Base-by-base conservation (phyloP, 2,797 vertebrate genomes). In the Dermochelys coriacea region DNA sequence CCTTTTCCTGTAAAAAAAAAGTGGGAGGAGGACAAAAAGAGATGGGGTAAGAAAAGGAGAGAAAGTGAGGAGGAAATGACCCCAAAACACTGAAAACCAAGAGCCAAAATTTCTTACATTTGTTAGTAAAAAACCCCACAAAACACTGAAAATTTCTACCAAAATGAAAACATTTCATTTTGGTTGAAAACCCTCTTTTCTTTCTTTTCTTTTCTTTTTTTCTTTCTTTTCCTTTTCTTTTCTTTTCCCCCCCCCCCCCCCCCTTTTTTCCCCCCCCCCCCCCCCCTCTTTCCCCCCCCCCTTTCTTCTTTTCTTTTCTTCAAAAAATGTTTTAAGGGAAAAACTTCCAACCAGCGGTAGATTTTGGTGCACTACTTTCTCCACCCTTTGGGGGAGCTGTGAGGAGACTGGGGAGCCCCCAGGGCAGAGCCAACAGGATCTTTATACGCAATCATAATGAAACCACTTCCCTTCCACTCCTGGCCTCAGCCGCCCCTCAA, bases 171-270 rank as follows among this genome's bases (percentile, higher is more conserved):
- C 2, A 3, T 11, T 7, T 47, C 25, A 27, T 75, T 29, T 75
- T 45, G 37, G 41, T 29, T 47, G 41, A 25, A 75, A 50, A 15
- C 11, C 45, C 25, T 45, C 75, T 78, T 50, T 75, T 19, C 71
- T 74, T 37, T 21, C 64, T 16, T 16, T 16, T 47, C 16, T 19
- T 1, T 2, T 3, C 5, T 14, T 29, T 1, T 14, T 29, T 1
- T 0, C 4, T 14, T 27, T 14, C 2, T 10, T n/a, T n/a, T 37
- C 23, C 18, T 12, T 12, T 15, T 47, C 15, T 19, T 1, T 2
- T 3, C 5, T 14, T 29, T 1, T n/a, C n/a, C n/a, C n/a, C n/a
- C n/a, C n/a, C n/a, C n/a, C n/a, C n/a, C n/a, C n/a, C n/a, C n/a
- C n/a, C n/a, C n/a, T n/a, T n/a, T n/a, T n/a, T n/a, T n/a, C n/a